Evolutionary conservation across 2,797 vertebrate genomes (phyloP).

Genomic region (Halcyon chelicuti): DNA sequence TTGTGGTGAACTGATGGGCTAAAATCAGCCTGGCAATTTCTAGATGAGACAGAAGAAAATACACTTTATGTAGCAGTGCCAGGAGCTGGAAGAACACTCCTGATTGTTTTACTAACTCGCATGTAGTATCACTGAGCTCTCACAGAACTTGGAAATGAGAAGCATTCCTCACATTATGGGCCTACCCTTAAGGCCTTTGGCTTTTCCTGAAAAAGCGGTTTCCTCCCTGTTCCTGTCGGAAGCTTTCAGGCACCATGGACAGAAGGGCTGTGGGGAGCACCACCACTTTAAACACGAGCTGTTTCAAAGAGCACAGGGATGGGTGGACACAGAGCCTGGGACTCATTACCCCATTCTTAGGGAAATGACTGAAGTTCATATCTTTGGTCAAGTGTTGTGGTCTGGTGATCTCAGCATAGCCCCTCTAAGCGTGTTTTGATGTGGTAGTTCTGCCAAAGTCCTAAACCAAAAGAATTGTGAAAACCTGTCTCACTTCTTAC

Average conservation of each 20-base stretch:
- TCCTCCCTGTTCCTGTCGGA: neutral
- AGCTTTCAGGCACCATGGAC: neutral
- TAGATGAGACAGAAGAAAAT: conserved; percentile 10
- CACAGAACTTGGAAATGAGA: neutral
- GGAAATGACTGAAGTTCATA: conserved; percentile 21
- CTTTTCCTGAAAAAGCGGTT: neutral
- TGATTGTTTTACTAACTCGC: neutral
- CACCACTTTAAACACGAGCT: conserved; percentile 5
- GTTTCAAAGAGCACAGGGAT: conserved; percentile 18
- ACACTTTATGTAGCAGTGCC: neutral
- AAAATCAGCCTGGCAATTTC: conserved; percentile 43
- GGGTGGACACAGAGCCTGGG: conserved; percentile 5
- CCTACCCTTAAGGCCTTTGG: neutral
- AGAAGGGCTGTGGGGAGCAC: neutral
- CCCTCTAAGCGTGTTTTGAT: neutral
- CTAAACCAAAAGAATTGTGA: neutral
- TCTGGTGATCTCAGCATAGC: conserved; percentile 42
- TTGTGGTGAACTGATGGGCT: conserved; percentile 29
- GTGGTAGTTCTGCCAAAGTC: neutral
- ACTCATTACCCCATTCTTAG: conserved; percentile 23
- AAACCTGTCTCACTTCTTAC: neutral
- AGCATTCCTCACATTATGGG: neutral
- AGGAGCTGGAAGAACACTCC: neutral
- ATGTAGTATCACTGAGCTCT: neutral
- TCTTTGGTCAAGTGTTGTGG: neutral